Conservation (phyloP, 2,888 invertebrate genomes). For the Mayetiola destructor region DNA sequence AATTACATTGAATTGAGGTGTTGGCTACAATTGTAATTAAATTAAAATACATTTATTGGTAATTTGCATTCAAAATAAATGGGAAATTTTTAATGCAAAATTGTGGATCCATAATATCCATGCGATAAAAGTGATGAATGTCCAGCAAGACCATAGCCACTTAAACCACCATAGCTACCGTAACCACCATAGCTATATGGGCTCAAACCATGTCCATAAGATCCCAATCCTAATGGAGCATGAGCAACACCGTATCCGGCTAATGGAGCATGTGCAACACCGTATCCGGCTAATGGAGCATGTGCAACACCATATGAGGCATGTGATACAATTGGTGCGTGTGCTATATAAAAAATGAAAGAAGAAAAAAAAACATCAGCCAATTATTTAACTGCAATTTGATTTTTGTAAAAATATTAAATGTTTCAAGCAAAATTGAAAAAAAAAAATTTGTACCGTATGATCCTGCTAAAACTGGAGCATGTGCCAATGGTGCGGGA, state of each 20-base stretch:
- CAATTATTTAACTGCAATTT: too few relatives aligned
- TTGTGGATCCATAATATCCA: not conserved
- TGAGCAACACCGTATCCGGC: too few relatives aligned
- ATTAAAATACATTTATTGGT: not conserved
- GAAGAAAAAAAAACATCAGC: too few relatives aligned
- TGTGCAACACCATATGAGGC: too few relatives aligned
- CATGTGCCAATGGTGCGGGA: constrained; percentile 6
- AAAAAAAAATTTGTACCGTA: too few relatives aligned
- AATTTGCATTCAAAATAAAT: too few relatives aligned
- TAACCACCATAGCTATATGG: not conserved
- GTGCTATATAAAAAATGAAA: too few relatives aligned
- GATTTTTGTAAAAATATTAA: too few relatives aligned
- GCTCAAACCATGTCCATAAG: not conserved
- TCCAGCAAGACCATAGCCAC: not conserved
- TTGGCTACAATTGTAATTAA: not conserved
- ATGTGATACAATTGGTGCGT: too few relatives aligned
- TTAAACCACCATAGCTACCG: not conserved
- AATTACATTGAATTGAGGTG: not conserved
- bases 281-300: too few relatives aligned
- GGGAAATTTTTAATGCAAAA: not conserved
- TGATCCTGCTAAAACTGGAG: not conserved
- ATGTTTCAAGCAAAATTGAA: too few relatives aligned
- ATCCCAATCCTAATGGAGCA: not conserved
- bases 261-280: too few relatives aligned
- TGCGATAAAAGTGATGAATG: not conserved